phyloP scores from a whole-genome alignment of 2,113 vertebrate genomes.

The Chroicocephalus ridibundus region DNA sequence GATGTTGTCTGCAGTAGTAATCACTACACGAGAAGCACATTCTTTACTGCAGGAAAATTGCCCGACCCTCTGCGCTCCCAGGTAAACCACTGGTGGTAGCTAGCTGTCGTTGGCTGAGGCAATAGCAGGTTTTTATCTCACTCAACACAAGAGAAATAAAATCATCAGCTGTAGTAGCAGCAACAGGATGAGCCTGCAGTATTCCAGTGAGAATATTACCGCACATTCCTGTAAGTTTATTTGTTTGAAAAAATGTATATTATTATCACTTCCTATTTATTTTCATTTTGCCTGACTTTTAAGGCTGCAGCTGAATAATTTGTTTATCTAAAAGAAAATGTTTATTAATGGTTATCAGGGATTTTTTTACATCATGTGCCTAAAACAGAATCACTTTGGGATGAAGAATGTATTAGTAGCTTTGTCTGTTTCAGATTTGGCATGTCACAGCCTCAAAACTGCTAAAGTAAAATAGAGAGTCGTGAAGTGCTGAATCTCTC shows the following conservation, averaged over 20 bases:
- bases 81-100: not conserved
- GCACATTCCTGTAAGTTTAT: not conserved
- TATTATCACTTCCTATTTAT: not conserved
- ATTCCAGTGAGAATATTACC: not conserved
- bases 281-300: not conserved
- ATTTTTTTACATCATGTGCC: not conserved
- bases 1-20: not conserved
- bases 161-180: not conserved
- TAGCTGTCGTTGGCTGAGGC: not conserved
- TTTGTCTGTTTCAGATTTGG: not conserved
- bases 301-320: not conserved
- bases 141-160: not conserved
- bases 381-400: not conserved
- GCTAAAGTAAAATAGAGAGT: not conserved
- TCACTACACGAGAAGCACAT: not conserved
- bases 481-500: not conserved
- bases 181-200: not conserved
- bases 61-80: not conserved
- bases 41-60: not conserved
- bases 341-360: not conserved
- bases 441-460: not conserved
- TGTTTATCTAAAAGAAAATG: not conserved
- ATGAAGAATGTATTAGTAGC: not conserved
- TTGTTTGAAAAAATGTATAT: not conserved
- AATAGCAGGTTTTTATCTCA: not conserved